Conservation (phyloP, 64 coral and sea anemone species). For the Exaiptasia diaphana region DNA sequence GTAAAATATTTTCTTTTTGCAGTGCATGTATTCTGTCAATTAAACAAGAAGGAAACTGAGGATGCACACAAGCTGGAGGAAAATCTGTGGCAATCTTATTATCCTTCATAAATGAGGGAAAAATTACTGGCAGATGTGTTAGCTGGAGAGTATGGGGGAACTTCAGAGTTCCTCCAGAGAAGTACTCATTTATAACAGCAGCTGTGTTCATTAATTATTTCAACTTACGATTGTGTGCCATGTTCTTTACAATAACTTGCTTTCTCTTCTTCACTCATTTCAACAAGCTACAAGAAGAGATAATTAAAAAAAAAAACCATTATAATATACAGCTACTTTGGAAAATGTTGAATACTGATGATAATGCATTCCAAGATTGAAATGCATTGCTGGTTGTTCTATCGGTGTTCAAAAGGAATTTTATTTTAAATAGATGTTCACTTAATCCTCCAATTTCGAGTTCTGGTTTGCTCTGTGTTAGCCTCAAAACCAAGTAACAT, state of each 20-base stretch:
- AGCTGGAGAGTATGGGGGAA: background rate
- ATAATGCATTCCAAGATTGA: no score
- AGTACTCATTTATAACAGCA: no score
- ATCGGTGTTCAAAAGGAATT: no score
- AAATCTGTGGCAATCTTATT: background rate
- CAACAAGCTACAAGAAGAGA: constrained; percentile 53
- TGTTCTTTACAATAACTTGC: constrained; percentile 82
- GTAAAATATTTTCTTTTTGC: background rate
- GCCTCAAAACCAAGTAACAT: no score
- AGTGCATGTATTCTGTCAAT: background rate
- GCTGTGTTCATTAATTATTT: background rate
- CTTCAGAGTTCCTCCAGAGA: no score
- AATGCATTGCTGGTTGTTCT: no score
- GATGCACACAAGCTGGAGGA: no score
- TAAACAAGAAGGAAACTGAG: background rate
- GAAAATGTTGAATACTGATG: no score
- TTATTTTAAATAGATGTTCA: no score
- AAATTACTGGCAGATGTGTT: background rate
- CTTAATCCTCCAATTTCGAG: no score
- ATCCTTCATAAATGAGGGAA: background rate
- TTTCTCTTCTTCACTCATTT: constrained; percentile 71
- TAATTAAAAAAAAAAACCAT: background rate
- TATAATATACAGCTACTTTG: no score
- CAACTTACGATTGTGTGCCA: constrained; percentile 54
- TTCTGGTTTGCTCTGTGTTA: no score